Conservation (phyloP, 1,140 invertebrate species). For the Muscidifurax raptorellus region DNA sequence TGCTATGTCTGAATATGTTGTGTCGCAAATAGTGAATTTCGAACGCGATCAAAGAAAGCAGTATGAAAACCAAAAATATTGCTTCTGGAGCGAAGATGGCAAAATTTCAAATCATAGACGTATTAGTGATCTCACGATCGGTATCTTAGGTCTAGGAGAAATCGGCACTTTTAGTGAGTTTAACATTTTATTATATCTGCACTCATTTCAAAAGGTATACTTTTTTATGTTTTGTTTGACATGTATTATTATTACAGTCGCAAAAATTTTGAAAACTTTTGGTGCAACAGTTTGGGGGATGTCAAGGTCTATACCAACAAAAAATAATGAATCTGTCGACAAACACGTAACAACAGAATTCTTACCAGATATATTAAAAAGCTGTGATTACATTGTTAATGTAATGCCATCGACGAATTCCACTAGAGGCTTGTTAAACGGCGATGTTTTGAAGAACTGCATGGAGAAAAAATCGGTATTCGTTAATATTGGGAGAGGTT, state of each 20-base stretch:
- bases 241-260: too few species aligned
- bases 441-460: conserved; percentile 71
- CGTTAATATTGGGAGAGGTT: conserved; percentile 79
- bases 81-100: conserved; percentile 67
- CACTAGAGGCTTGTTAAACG: conserved; percentile 76
- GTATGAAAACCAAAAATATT: conserved; percentile 68
- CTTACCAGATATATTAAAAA: conserved; percentile 71
- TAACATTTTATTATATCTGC: too few species aligned
- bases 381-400: conserved; percentile 78
- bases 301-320: conserved; percentile 57
- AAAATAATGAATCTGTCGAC: conserved; percentile 60
- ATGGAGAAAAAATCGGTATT: conserved; percentile 71
- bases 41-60: conserved; percentile 73
- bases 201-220: too few species aligned
- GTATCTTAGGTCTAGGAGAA: conserved; percentile 75
- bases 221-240: too few species aligned
- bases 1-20: conserved; percentile 78
- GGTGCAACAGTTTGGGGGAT: conserved; percentile 69
- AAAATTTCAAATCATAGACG: conserved; percentile 66
- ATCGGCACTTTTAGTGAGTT: conserved; percentile 74
- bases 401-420: conserved; percentile 76
- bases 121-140: conserved; percentile 71
- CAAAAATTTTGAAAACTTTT: conserved; percentile 69
- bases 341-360: conserved; percentile 64
- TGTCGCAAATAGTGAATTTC: conserved; percentile 75